phyloP scores from a whole-genome alignment of 2,113 vertebrate genomes.

The Coracopsis vasa region DNA sequence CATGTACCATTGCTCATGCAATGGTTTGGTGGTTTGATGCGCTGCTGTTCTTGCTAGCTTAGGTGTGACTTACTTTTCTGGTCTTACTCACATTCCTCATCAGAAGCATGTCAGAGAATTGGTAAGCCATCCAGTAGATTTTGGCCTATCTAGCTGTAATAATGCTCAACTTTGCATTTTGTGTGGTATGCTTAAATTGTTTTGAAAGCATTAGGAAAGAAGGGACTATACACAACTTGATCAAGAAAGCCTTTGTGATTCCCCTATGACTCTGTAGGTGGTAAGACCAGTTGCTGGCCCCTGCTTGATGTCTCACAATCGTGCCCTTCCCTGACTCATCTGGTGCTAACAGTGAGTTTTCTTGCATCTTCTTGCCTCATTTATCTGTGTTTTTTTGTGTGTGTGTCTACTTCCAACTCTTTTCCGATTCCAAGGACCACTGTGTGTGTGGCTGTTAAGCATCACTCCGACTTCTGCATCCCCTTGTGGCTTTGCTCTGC shows the following conservation, averaged over 20 bases:
- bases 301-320: background rate
- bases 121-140: background rate
- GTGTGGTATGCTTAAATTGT: background rate
- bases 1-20: background rate
- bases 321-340: background rate
- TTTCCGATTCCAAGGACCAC: fast-evolving
- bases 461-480: background rate
- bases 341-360: background rate
- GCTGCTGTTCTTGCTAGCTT: background rate
- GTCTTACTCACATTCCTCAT: background rate
- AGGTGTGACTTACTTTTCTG: background rate
- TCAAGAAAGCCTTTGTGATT: background rate
- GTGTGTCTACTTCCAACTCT: background rate
- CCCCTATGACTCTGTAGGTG: background rate
- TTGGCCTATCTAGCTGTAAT: background rate
- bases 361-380: background rate
- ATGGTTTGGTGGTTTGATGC: background rate
- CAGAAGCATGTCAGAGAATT: background rate
- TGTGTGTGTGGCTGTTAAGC: background rate
- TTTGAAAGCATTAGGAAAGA: background rate
- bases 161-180: background rate
- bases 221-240: background rate
- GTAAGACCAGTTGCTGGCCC: background rate
- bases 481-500: background rate
- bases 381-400: background rate